Percentiles rank a stretch among this genome's conserved stretches.
These are phyloP conservation scores for Archilochus colubris DNA, from an alignment of 2,113 vertebrate species.

Conservation along the genomic window DNA sequence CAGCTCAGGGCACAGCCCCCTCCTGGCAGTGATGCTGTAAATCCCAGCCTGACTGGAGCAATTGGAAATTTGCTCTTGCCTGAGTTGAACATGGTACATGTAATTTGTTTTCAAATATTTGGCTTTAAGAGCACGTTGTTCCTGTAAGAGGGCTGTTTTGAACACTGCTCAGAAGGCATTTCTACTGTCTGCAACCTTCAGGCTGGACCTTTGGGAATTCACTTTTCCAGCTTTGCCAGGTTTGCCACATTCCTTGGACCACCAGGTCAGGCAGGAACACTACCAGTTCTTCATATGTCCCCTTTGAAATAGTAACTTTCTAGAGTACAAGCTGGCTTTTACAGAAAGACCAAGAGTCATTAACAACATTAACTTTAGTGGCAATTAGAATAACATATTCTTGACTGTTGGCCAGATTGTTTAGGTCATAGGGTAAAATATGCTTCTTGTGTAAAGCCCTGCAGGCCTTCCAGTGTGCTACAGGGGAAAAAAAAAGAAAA, in stretches of 20 bases:
- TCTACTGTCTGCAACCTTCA: constrained; percentile 35
- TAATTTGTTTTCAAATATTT: constrained; percentile 38
- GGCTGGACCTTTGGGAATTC: background rate
- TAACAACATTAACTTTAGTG: constrained; percentile 43
- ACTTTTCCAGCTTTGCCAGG: constrained; percentile 41
- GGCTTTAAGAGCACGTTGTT: background rate
- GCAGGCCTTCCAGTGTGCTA: background rate
- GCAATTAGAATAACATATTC: constrained; percentile 61
- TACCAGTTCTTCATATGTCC: constrained; percentile 3
- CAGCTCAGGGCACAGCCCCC: background rate
- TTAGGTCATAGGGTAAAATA: constrained; percentile 63
- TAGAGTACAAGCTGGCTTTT: background rate
- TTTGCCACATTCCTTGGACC: constrained; percentile 61
- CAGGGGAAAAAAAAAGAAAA: background rate
- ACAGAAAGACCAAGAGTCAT: background rate
- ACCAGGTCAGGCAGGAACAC: constrained; percentile 53
- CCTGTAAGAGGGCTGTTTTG: constrained; percentile 58
- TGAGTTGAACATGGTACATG: background rate
- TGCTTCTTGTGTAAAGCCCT: constrained; percentile 24
- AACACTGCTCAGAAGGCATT: constrained; percentile 37
- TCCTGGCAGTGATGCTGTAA: rapidly evolving
- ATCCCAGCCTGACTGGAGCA: background rate
- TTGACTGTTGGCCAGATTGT: constrained; percentile 51
- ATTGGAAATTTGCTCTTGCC: background rate
- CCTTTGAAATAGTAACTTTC: constrained; percentile 24